Evolutionary conservation across 1,140 invertebrate species (phyloP).

Genomic region (Mylabris phalerata): DNA sequence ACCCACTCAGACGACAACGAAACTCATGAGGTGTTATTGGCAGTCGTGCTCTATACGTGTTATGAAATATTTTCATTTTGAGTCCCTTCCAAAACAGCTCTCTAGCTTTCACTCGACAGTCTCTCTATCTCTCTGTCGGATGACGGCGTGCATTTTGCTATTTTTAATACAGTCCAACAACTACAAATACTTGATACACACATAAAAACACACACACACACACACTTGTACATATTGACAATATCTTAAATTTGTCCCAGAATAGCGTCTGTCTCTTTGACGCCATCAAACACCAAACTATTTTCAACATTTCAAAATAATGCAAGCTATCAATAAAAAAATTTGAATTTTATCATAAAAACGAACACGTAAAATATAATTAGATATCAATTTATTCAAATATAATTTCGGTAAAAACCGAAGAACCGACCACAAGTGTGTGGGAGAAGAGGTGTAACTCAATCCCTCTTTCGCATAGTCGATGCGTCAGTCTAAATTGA

Average conservation of each 20-base stretch:
- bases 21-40: conserved; percentile 33
- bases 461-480: conserved; percentile 37
- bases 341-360: too few relatives aligned
- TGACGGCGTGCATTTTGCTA: conserved; percentile 17
- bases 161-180: conserved; percentile 3
- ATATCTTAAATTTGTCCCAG: too few relatives aligned
- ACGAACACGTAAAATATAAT: too few relatives aligned
- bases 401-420: conserved; percentile 2
- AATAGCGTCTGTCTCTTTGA: too few relatives aligned
- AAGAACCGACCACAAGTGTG: conserved; percentile 12
- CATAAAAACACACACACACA: too few relatives aligned
- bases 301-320: too few relatives aligned
- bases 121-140: not conserved
- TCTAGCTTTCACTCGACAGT: conserved; percentile 28
- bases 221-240: too few relatives aligned
- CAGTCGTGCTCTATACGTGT: conserved; percentile 25
- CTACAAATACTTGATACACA: too few relatives aligned
- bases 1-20: conserved; percentile 35
- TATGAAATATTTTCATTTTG: conserved; percentile 32
- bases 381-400: conserved; percentile 8
- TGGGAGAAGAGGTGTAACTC: conserved; percentile 33
- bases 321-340: too few relatives aligned
- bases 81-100: conserved; percentile 30
- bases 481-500: conserved; percentile 54
- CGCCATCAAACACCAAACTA: too few relatives aligned